Conservation (phyloP, 2,113 vertebrate genomes). For the Gobio gobio region DNA sequence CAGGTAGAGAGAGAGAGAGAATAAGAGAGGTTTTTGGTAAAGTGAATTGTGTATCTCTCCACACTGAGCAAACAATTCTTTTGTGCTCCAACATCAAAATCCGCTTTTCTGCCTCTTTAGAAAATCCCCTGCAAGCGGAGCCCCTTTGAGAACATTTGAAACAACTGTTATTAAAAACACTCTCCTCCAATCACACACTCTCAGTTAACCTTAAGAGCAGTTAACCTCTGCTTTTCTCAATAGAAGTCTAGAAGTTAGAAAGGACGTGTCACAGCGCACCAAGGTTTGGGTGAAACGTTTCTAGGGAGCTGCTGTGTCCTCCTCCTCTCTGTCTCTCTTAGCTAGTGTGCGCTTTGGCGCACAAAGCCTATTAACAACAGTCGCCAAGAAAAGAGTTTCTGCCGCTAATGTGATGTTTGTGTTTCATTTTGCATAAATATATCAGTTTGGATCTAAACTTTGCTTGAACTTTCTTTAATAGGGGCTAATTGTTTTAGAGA, state of each 20-base stretch:
- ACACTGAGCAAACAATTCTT: constrained; percentile 16
- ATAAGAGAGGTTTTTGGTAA: not conserved
- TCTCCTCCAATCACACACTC: not conserved
- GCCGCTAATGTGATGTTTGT: constrained; percentile 23
- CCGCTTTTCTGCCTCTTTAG: constrained; percentile 31
- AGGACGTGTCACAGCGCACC: not conserved
- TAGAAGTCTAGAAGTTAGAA: not conserved
- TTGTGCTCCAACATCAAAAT: constrained; percentile 30
- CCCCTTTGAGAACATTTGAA: constrained; percentile 36
- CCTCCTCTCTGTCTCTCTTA: constrained; percentile 11
- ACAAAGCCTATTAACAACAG: constrained; percentile 31
- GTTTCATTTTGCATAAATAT: constrained; percentile 30
- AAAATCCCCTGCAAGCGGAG: constrained; percentile 21
- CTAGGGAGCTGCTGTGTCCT: not conserved
- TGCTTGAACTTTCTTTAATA: constrained; percentile 37
- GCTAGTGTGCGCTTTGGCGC: not conserved
- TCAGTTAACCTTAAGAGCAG: not conserved
- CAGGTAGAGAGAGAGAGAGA: constrained; percentile 1
- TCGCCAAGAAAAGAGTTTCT: constrained; percentile 15
- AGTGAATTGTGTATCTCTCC: constrained; percentile 7
- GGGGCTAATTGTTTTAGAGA: constrained; percentile 42
- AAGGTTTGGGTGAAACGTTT: not conserved
- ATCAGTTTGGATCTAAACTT: not conserved
- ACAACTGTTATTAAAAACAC: constrained; percentile 24
- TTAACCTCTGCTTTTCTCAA: not conserved